These are phyloP conservation scores for Euproctis similis DNA, from an alignment of 2,888 invertebrate species.

Conservation along the genomic window DNA sequence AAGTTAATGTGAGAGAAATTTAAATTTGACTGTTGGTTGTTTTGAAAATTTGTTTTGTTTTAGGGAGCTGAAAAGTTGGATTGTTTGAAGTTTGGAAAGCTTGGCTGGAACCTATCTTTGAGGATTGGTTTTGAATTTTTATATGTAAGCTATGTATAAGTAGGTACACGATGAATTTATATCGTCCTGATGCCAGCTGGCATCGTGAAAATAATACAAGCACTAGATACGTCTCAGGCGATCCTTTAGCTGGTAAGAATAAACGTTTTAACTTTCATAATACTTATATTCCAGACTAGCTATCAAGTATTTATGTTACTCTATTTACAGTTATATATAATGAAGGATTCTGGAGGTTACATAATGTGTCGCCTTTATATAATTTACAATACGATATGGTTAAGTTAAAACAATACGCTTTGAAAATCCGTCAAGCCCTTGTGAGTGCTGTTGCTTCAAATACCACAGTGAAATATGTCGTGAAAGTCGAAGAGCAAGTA, in stretches of 20 bases:
- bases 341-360: conserved; percentile 54
- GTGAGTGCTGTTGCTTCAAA: conserved; percentile 38
- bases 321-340: conserved; percentile 59
- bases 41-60: too few relatives aligned
- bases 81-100: too few relatives aligned
- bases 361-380: conserved; percentile 54
- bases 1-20: too few relatives aligned
- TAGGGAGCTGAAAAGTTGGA: too few relatives aligned
- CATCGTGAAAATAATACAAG: conserved; percentile 16
- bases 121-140: too few relatives aligned
- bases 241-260: conserved; percentile 36
- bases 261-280: not conserved
- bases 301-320: conserved; percentile 1
- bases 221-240: conserved; percentile 17
- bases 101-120: too few relatives aligned
- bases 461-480: conserved; percentile 41
- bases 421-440: conserved; percentile 54
- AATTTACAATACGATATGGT: conserved; percentile 46
- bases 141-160: too few relatives aligned
- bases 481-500: conserved; percentile 43
- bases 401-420: conserved; percentile 59
- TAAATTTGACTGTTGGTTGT: too few relatives aligned
- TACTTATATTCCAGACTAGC: not conserved
- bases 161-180: conserved; percentile 16
- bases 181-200: conserved; percentile 20